Evolutionary conservation across 2,888 invertebrate species (phyloP).

Genomic region (Xiphydria camelus): DNA sequence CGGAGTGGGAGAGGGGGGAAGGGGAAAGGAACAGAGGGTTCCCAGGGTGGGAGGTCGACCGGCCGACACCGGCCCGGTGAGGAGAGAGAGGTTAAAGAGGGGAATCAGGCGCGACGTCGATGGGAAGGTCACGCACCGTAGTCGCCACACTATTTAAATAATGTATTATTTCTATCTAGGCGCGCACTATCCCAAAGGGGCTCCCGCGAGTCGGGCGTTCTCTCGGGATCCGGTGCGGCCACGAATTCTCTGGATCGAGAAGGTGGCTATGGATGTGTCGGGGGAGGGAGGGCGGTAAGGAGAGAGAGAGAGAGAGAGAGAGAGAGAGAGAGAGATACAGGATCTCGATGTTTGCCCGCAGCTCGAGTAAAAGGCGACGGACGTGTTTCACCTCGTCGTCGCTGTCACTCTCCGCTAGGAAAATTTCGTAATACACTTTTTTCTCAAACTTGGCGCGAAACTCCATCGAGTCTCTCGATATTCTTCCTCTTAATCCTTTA

Average conservation of each 20-base stretch:
- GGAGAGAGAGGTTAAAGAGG: constrained; percentile 14
- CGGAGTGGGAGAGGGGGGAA: constrained; percentile 16
- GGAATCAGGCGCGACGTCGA: constrained; percentile 17
- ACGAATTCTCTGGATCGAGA: constrained; percentile 3
- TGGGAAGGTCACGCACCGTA: constrained; percentile 45
- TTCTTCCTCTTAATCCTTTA: too few species aligned
- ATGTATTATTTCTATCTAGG: constrained; percentile 43
- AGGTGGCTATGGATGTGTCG: neutral
- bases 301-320: neutral
- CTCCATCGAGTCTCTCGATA: too few species aligned
- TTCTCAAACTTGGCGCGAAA: too few species aligned
- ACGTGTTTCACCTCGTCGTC: too few species aligned
- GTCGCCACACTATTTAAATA: constrained; percentile 47
- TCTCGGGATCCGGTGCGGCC: neutral
- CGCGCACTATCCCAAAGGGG: constrained; percentile 5
- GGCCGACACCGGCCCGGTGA: constrained; percentile 25
- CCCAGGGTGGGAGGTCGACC: constrained; percentile 5
- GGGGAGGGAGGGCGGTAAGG: neutral
- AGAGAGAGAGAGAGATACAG: too few species aligned
- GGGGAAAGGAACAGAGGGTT: constrained; percentile 10
- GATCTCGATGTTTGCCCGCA: too few species aligned
- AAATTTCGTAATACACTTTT: too few species aligned
- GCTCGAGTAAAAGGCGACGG: too few species aligned
- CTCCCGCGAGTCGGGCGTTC: constrained; percentile 3
- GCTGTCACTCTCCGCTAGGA: too few species aligned